Base-by-base conservation (phyloP, 2,113 vertebrate genomes). In the Tyrannus savana region DNA sequence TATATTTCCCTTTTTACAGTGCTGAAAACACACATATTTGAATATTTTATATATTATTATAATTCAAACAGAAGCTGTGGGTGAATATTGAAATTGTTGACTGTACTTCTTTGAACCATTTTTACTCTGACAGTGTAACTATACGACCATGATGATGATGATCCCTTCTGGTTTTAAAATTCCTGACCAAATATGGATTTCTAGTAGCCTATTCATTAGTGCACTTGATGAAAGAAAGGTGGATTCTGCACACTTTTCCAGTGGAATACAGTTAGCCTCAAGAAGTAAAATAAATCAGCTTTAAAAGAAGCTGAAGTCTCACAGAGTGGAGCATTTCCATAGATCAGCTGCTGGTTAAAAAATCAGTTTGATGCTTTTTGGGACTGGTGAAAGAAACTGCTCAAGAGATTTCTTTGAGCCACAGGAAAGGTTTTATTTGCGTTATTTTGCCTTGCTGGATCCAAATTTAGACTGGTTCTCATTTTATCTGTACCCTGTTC, bases 401-500 rank as follows among this genome's bases (percentile, higher is more conserved):
- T 67, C 22, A 77, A 93, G 59, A 77, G 15, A 90, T 95, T 91
- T 67, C 56, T 91, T 44, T 73, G 68, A 95, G 80, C 80, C 63
- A 77, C 78, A 74, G 88, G 33, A 94, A 88, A 37, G 82, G 12
- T 59, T 94, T 86, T 91, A 50, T 82, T 90, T 88, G 75, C 33
- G 52, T 94, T 93, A 58, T 83, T 94, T 95, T 85, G 42, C 25
- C 19, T 84, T 80, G 19, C 52, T 91, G 68, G 53, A 93, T 93
- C 91, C 78, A 94, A 47, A 67, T 96, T 96, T 91, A 94, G 67
- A 80, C 82, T 80, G 79, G 82, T 80, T 94, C 58, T 91, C 17
- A 42, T 91, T 96, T 96, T 93, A 93, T 91, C 95, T 94, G 46
- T 8, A 9, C 71, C 53, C 59, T 69, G 14, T 63, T 97, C 85